Conservation (phyloP, 2,888 invertebrate genomes). For the Tubiluchus corallicola region DNA sequence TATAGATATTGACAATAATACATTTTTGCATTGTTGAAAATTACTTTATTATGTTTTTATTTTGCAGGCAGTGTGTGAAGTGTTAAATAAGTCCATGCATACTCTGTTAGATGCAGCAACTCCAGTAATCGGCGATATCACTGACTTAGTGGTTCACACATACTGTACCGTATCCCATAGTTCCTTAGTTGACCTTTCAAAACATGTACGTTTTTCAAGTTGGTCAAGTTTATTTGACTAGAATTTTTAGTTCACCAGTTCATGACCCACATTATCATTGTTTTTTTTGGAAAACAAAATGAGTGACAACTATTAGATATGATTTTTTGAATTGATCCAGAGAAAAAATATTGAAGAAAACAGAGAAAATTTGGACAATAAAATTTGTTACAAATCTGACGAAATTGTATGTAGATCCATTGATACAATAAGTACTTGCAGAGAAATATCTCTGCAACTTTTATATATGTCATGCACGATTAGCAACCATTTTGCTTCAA, state of each 20-base stretch:
- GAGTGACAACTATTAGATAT: no score
- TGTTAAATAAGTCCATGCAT: constrained; percentile 51
- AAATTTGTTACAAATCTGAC: no score
- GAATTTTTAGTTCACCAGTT: constrained; percentile 5
- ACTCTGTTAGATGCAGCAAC: constrained; percentile 49
- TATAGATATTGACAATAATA: constrained; percentile 2
- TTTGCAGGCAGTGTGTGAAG: constrained; percentile 46
- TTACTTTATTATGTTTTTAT: constrained; percentile 5
- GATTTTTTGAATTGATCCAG: no score
- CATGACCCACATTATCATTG: constrained; percentile 4
- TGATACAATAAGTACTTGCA: no score
- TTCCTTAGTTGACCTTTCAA: constrained; percentile 48
- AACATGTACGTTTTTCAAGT: constrained; percentile 37
- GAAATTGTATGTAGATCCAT: no score
- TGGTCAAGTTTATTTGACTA: not conserved
- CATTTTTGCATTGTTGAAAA: not conserved
- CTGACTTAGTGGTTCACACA: constrained; percentile 45
- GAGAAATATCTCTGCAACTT: no score
- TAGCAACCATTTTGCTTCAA: no score
- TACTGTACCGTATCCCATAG: constrained; percentile 49
- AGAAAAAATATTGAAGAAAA: no score
- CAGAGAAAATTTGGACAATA: no score
- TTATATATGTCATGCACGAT: no score
- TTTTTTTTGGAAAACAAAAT: no score
- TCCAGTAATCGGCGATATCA: constrained; percentile 45